Evolutionary conservation across 2,797 vertebrate genomes (phyloP).

Genomic region (Eulemur mongoz): DNA sequence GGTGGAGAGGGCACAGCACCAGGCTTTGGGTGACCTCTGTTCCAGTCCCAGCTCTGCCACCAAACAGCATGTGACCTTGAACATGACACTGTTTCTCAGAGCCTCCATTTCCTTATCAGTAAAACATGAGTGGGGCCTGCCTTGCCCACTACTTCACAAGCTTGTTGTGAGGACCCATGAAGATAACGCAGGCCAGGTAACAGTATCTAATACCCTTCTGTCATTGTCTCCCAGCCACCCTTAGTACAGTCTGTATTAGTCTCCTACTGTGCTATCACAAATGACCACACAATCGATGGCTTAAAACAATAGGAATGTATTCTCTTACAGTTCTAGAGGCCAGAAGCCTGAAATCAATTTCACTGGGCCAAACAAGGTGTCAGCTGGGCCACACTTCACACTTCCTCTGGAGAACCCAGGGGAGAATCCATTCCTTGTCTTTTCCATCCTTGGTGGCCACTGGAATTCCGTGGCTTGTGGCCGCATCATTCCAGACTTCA

Average conservation of each 20-base stretch:
- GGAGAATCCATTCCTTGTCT: neutral
- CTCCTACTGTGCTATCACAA: neutral
- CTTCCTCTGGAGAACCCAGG: neutral
- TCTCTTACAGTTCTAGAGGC: neutral
- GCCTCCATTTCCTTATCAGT: neutral
- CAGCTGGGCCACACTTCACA: accelerated
- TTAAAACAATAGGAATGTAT: neutral
- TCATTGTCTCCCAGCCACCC: neutral
- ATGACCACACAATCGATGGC: neutral
- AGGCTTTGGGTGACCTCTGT: neutral
- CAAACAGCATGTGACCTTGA: neutral
- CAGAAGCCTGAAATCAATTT: neutral
- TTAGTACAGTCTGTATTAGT: neutral
- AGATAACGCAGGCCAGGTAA: neutral
- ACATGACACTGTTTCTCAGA: neutral
- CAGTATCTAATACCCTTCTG: neutral
- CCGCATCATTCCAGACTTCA: neutral
- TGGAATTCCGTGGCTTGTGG: neutral
- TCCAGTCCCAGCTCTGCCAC: neutral
- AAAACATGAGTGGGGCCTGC: neutral
- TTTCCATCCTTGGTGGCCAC: neutral
- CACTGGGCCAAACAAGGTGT: neutral
- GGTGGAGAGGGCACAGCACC: neutral
- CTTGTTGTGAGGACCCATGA: neutral
- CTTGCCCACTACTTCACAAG: neutral